These are phyloP conservation scores for Epinephelus cyanopodus DNA, from an alignment of 2,113 vertebrate species.

Conservation along the genomic window DNA sequence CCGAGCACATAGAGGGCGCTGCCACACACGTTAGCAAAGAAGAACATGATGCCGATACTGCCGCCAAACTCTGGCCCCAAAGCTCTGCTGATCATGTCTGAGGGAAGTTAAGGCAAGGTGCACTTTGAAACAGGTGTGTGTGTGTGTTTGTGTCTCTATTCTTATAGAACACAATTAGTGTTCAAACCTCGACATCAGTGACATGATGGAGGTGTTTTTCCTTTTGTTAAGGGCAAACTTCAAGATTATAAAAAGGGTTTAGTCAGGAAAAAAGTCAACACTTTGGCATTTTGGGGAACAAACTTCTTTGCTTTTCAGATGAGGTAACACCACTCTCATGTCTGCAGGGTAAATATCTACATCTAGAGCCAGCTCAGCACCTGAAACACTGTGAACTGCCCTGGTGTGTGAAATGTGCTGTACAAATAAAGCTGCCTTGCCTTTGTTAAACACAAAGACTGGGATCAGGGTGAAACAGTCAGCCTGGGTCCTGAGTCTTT, in stretches of 20 bases:
- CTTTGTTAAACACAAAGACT: too few relatives aligned
- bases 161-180: not conserved
- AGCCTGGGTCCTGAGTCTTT: too few relatives aligned
- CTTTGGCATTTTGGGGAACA: not conserved
- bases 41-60: slow-evolving; percentile 95
- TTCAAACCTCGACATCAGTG: not conserved
- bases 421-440: too few relatives aligned
- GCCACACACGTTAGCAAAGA: slow-evolving; percentile 92
- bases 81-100: slow-evolving; percentile 96
- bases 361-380: too few relatives aligned
- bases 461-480: too few relatives aligned
- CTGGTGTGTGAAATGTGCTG: too few relatives aligned
- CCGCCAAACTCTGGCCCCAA: slow-evolving; percentile 93
- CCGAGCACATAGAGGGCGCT: slow-evolving; percentile 91
- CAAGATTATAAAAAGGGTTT: not conserved
- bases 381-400: too few relatives aligned
- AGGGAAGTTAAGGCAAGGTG: slow-evolving; percentile 63
- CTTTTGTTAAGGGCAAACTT: not conserved
- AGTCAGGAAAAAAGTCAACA: not conserved
- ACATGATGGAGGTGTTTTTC: too few relatives aligned
- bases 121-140: not conserved
- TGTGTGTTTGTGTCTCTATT: not conserved
- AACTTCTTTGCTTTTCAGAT: not conserved
- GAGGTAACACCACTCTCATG: too few relatives aligned
- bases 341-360: too few relatives aligned